A percentile compares a stretch with the other conserved stretches of the same genome.
These are phyloP conservation scores for Sinhomidia bicolor DNA, from an alignment of 2,888 invertebrate genomes.

Conservation along the genomic window DNA sequence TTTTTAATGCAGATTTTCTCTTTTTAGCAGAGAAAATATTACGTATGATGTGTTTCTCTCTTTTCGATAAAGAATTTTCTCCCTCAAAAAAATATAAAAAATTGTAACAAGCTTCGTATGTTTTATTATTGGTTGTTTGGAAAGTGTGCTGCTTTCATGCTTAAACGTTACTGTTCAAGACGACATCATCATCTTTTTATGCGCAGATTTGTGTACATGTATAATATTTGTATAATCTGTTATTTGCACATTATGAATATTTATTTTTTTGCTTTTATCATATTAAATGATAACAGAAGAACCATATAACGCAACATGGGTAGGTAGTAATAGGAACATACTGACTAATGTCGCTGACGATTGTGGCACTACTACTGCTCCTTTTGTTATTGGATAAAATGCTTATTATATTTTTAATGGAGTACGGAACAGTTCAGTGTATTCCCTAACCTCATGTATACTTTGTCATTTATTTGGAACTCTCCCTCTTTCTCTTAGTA, in stretches of 20 bases:
- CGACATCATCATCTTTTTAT: too few relatives aligned
- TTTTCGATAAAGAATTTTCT: slow-evolving; percentile 17
- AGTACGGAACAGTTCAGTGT: neutral
- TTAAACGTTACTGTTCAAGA: neutral
- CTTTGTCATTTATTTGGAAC: too few relatives aligned
- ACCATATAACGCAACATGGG: too few relatives aligned
- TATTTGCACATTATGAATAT: neutral
- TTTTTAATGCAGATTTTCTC: neutral
- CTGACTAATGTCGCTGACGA: neutral
- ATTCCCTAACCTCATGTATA: neutral
- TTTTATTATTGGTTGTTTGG: neutral
- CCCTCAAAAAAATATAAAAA: neutral
- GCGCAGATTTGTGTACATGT: neutral
- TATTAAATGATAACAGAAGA: neutral
- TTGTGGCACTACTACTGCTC: neutral
- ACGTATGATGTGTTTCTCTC: neutral
- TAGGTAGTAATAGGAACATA: too few relatives aligned
- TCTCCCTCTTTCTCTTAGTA: too few relatives aligned
- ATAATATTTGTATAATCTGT: neutral
- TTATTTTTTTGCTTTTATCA: neutral
- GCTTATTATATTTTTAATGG: neutral
- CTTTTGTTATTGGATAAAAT: neutral
- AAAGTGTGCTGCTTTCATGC: neutral
- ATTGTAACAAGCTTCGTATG: neutral
- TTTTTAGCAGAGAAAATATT: neutral